Conservation (phyloP, 2,888 invertebrate genomes). For the Cryptus viduatorius region DNA sequence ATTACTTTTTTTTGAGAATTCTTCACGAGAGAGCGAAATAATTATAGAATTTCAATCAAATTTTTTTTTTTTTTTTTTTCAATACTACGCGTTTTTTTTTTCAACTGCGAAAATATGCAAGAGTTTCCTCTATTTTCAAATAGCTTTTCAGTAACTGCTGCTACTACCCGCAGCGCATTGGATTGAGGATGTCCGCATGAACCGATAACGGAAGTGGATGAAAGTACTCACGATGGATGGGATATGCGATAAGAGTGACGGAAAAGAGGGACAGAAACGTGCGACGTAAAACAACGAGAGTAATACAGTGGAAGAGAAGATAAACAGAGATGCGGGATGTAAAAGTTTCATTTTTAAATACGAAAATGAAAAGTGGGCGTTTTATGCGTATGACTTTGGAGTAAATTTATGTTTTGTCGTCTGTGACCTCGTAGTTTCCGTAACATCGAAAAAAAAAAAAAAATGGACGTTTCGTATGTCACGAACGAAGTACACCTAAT, state of each 20-base stretch:
- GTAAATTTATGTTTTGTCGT: too few relatives aligned
- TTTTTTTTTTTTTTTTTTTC: too few relatives aligned
- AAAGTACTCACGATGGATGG: constrained; percentile 41
- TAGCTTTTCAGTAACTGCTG: background rate
- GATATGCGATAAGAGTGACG: constrained; percentile 38
- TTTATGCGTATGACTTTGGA: background rate
- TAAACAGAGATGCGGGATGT: background rate
- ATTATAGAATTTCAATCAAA: too few relatives aligned
- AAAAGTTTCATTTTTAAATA: background rate
- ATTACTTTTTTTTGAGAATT: too few relatives aligned
- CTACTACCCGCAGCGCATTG: background rate
- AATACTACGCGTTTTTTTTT: too few relatives aligned
- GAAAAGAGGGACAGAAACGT: constrained; percentile 8
- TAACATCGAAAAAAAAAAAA: background rate
- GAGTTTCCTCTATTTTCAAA: background rate
- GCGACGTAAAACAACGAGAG: background rate
- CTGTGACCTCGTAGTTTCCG: too few relatives aligned
- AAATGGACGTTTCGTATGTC: background rate
- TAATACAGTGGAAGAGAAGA: background rate
- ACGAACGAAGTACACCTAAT: too few relatives aligned
- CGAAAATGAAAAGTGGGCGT: background rate
- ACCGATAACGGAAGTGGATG: constrained; percentile 54
- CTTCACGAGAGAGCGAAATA: too few relatives aligned
- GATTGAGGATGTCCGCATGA: constrained; percentile 57
- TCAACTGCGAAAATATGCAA: background rate